phyloP scores from a whole-genome alignment of 1,140 invertebrate genomes.

The Brachionus calyciflorus region DNA sequence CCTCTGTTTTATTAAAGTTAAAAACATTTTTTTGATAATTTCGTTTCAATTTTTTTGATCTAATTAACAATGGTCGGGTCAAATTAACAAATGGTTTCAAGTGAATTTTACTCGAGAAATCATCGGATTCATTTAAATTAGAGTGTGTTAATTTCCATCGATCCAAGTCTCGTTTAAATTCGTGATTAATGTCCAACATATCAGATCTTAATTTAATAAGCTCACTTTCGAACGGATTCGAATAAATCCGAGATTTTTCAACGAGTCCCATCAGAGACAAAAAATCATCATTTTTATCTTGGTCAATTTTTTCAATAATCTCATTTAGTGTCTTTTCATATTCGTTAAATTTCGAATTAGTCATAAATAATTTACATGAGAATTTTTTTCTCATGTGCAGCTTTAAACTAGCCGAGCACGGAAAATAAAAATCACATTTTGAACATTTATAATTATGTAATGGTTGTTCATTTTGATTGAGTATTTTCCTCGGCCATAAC shows the following conservation, averaged over 20 bases:
- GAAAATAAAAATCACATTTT: conserved; percentile 42
- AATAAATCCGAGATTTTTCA: neutral
- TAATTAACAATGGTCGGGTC: conserved; percentile 12
- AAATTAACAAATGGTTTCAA: conserved; percentile 41
- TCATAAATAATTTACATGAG: conserved; percentile 38
- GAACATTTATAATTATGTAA: conserved; percentile 27
- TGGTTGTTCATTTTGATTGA: conserved; percentile 27
- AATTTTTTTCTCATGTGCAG: conserved; percentile 16
- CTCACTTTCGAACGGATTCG: neutral
- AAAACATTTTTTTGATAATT: conserved; percentile 10
- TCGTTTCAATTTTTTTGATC: conserved; percentile 21
- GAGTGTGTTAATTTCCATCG: conserved; percentile 5
- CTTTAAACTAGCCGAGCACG: neutral
- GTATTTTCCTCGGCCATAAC: conserved; percentile 23
- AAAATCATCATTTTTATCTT: neutral
- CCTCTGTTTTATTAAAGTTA: neutral
- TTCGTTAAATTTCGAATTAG: conserved; percentile 27
- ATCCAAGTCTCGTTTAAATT: conserved; percentile 22
- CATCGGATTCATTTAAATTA: neutral
- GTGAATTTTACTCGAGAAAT: conserved; percentile 6
- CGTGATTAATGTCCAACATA: conserved; percentile 37
- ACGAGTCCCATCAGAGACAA: conserved; percentile 20
- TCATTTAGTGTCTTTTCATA: conserved; percentile 17
- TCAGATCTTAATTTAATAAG: neutral
- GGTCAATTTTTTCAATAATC: neutral